Evolutionary conservation across 2,797 vertebrate genomes (phyloP).

Genomic region (Darevskia nairensis): DNA sequence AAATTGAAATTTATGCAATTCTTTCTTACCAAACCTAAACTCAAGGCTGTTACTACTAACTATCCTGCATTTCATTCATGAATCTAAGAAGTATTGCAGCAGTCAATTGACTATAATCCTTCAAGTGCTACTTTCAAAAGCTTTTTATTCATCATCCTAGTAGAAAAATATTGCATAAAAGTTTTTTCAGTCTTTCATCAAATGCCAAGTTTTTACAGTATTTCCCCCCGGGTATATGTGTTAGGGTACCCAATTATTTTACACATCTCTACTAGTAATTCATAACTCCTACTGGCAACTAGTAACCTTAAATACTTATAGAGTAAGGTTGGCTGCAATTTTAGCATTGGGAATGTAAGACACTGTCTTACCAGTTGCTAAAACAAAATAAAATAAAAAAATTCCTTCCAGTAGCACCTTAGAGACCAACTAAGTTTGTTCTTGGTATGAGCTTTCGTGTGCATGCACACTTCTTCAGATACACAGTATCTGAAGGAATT

Average conservation of each 20-base stretch:
- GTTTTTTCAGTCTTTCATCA: not conserved
- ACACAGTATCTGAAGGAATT: too few species aligned
- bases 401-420: too few species aligned
- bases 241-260: not conserved
- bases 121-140: not conserved
- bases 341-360: too few species aligned
- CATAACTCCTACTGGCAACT: too few species aligned
- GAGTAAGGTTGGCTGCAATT: not conserved
- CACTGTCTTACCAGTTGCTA: too few species aligned
- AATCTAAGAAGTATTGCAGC: not conserved
- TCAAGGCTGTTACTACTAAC: too few species aligned
- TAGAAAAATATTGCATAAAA: not conserved
- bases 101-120: not conserved
- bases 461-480: too few species aligned
- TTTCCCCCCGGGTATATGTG: not conserved
- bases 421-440: too few species aligned
- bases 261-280: not conserved
- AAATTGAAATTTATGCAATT: not conserved
- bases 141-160: not conserved
- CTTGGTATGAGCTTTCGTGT: too few species aligned
- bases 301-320: not conserved
- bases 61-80: too few species aligned
- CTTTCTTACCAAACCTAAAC: not conserved
- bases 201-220: not conserved
- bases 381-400: too few species aligned